Percentiles rank a stretch among this genome's conserved stretches.
Conservation (phyloP, 2,888 invertebrate species). For the Ellobium chinense region DNA sequence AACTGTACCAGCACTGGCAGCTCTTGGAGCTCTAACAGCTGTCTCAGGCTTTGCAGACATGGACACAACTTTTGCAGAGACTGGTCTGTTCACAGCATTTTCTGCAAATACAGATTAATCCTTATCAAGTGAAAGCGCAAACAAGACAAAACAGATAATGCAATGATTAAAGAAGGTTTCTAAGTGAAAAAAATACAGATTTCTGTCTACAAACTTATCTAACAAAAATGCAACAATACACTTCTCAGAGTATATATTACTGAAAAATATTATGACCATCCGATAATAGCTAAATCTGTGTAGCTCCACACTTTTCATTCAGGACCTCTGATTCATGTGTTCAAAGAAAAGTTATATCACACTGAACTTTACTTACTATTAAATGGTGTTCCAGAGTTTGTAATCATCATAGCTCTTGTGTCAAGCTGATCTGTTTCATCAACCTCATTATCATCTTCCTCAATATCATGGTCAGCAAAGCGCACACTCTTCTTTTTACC, state of each 20-base stretch:
- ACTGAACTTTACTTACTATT: constrained; percentile 18
- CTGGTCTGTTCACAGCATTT: constrained; percentile 53
- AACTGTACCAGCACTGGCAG: constrained; percentile 59
- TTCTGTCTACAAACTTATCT: no score
- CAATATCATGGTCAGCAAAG: constrained; percentile 68
- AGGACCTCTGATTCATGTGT: no score
- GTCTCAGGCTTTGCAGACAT: constrained; percentile 49
- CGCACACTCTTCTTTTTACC: constrained; percentile 71
- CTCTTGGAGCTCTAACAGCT: constrained; percentile 46
- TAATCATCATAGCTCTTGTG: not conserved
- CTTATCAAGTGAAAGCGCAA: no score
- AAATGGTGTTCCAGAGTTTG: not conserved
- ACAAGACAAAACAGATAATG: no score
- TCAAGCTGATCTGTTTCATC: not conserved
- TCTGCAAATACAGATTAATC: not conserved
- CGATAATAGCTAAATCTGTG: no score
- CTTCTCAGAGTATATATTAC: no score
- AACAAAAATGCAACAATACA: no score
- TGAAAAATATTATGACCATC: no score
- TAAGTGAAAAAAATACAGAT: no score
- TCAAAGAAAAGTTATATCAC: not conserved
- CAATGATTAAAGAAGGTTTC: no score
- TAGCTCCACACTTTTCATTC: no score
- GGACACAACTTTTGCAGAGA: constrained; percentile 58
- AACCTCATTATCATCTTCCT: constrained; percentile 48